Evolutionary conservation across 1,140 invertebrate genomes (phyloP).

Genomic region (Platorchestia sp.): DNA sequence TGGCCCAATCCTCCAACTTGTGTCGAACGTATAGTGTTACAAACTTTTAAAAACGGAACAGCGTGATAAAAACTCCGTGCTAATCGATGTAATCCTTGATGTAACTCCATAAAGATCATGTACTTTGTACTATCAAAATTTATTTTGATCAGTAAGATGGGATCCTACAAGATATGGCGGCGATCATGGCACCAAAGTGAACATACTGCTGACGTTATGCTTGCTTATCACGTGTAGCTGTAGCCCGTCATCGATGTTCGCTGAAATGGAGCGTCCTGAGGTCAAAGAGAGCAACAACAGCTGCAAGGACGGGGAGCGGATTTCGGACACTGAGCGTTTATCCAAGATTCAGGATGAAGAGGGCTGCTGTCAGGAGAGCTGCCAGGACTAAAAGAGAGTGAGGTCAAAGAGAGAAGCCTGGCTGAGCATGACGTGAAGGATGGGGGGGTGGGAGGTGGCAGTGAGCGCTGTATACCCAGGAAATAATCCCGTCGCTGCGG

Average conservation of each 20-base stretch:
- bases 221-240: neutral
- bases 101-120: no score
- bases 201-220: neutral
- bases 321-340: neutral
- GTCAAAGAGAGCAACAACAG: conserved; percentile 29
- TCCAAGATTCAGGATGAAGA: conserved; percentile 9
- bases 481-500: neutral
- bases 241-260: neutral
- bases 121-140: neutral
- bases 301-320: neutral
- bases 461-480: neutral
- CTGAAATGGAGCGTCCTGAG: neutral
- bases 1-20: no score
- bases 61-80: no score
- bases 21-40: no score
- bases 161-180: neutral
- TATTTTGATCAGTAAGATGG: neutral
- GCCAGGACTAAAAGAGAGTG: neutral
- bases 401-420: conserved; percentile 22
- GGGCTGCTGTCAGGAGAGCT: neutral
- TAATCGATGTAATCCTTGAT: no score
- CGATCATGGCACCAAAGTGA: neutral
- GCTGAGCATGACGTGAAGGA: no score
- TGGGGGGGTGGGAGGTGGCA: no score
- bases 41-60: no score